phyloP scores from a whole-genome alignment of 2,888 invertebrate species.

The Hybos culiciformis region DNA sequence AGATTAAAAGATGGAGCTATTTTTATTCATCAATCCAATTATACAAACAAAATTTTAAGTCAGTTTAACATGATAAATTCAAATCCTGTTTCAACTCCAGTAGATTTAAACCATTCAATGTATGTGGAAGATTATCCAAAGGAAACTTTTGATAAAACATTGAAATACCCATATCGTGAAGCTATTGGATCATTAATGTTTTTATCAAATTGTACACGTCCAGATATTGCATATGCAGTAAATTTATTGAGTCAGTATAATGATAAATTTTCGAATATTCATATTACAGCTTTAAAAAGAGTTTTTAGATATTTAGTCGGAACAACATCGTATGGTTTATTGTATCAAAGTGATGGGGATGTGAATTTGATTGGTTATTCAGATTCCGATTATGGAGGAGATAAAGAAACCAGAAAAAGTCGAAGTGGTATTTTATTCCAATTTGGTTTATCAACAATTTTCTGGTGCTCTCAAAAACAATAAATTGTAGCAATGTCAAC shows the following conservation, averaged over 20 bases:
- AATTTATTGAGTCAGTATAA: background rate
- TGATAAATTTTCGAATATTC: background rate
- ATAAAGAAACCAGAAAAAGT: background rate
- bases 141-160: background rate
- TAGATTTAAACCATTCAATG: background rate
- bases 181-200: slow-evolving; percentile 5
- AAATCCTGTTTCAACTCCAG: background rate
- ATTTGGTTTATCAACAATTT: background rate
- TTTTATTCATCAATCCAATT: slow-evolving; percentile 1
- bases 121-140: background rate
- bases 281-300: background rate
- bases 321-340: background rate
- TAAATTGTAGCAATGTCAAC: background rate
- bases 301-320: background rate
- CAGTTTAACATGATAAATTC: slow-evolving; percentile 1
- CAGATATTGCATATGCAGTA: slow-evolving; percentile 1
- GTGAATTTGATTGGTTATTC: background rate
- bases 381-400: slow-evolving; percentile 1
- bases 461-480: background rate
- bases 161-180: slow-evolving; percentile 5
- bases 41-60: background rate
- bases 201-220: slow-evolving; percentile 1
- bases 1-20: background rate
- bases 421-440: background rate
- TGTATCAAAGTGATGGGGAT: background rate